Percentiles rank a stretch among this genome's conserved stretches.
phyloP scores from a whole-genome alignment of 2,888 invertebrate genomes.

The Epistrophe eligans region DNA sequence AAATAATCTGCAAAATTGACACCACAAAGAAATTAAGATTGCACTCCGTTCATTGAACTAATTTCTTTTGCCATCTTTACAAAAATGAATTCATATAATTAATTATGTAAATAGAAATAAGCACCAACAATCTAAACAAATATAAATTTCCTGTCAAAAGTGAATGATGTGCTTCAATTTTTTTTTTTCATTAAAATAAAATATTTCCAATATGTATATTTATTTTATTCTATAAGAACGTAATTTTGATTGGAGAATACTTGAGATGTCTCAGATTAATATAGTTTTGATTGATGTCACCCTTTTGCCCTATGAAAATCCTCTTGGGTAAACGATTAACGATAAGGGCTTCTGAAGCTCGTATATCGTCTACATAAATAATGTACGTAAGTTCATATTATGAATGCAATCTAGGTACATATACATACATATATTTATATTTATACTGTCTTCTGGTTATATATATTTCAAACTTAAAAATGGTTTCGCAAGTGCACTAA shows the following conservation, averaged over 20 bases:
- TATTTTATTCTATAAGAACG: background rate
- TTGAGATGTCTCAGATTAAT: constrained; percentile 6
- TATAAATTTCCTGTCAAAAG: no score
- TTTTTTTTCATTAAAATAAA: no score
- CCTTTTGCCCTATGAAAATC: background rate
- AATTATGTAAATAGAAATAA: no score
- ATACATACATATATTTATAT: background rate
- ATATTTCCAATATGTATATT: no score
- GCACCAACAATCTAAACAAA: no score
- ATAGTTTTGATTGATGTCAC: constrained; percentile 11
- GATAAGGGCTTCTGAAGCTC: background rate
- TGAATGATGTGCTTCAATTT: no score
- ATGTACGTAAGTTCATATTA: background rate
- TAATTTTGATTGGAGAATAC: constrained; percentile 3
- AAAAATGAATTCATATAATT: no score
- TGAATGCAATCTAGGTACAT: background rate
- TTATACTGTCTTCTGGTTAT: background rate
- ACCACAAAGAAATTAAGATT: no score
- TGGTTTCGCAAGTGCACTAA: constrained; percentile 3
- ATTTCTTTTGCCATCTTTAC: no score
- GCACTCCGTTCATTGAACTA: no score
- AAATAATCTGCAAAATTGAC: no score
- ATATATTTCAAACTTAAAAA: background rate
- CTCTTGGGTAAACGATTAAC: constrained; percentile 12
- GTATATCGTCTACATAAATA: background rate